Evolutionary conservation across 2,113 vertebrate genomes (phyloP), one percentile per base, ranked within the genome.

Genomic region (Stomatorhinus ivindoensis): DNA sequence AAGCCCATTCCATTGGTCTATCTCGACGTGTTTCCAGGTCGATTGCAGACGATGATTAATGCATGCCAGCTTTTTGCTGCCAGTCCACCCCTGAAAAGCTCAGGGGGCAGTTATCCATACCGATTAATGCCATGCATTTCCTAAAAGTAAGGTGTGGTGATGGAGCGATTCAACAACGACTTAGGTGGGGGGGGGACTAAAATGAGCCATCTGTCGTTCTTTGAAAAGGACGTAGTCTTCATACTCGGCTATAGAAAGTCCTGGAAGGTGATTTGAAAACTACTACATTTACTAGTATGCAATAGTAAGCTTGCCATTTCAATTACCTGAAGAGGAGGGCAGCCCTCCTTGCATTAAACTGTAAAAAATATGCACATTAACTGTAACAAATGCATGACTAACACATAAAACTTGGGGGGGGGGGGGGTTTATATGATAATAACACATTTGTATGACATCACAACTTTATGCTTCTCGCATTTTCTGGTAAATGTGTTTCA

Each of bases 51-150:
- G 5, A 21, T 55, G 5, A 55, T 55, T 55, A 55, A 55, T 61
- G 55, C 2, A 61, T n/a, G 53, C 19, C 53, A 24, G 19, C 19
- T 58, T 24, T 55, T 58, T 58, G 21, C n/a, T 58, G 21, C 21
- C 51, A 21, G 51, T 53, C 17, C 51, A 53, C 51, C 17, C 51
- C 55, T 8, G 55, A 58, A 44, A 91, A 92, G 92, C 92, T 90
- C 89, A 92, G 90, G 89, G 91, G 89, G 90, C 11, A 50, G 89
- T 91, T 90, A 83, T 46, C 89, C 87, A 47, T 88, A 91, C 84
- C 90, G 80, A 92, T 91, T 35, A 90, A 50, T 90, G 92, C 91
- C 11, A 91, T 92, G 90, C 13, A 80, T 76, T 27, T 21, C 31
- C 1, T 50, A 46, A 9, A 55, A 17, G 19, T 47, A 13, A 50